phyloP scores from a whole-genome alignment of 2,888 invertebrate species.

The Criorhina ranunculi region DNA sequence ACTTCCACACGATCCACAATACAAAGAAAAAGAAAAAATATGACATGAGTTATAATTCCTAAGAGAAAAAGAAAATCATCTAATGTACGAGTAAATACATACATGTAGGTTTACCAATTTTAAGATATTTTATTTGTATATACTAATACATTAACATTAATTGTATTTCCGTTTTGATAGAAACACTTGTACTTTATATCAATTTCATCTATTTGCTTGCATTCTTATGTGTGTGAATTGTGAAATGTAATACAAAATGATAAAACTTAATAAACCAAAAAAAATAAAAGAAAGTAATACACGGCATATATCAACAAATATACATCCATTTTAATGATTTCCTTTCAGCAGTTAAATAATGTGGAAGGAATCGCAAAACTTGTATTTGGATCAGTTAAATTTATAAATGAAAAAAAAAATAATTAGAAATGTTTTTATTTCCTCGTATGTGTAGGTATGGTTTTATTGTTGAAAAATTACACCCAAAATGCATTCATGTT shows the following conservation, averaged over 20 bases:
- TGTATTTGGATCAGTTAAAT: slow-evolving; percentile 8
- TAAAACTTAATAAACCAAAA: slow-evolving; percentile 26
- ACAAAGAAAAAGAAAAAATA: slow-evolving; percentile 8
- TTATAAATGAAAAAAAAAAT: slow-evolving; percentile 10
- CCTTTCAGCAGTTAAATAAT: no score
- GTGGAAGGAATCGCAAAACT: slow-evolving; percentile 12
- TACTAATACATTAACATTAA: slow-evolving; percentile 37
- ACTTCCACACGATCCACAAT: not conserved
- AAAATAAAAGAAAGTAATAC: slow-evolving; percentile 3
- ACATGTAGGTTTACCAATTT: slow-evolving; percentile 20
- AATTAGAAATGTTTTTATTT: slow-evolving; percentile 2
- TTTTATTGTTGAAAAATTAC: slow-evolving; percentile 39
- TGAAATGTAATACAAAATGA: slow-evolving; percentile 18
- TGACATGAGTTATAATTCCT: not conserved
- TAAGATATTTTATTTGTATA: slow-evolving; percentile 39
- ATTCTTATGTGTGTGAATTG: slow-evolving; percentile 17
- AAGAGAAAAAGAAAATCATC: slow-evolving; percentile 8
- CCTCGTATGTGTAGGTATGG: slow-evolving; percentile 24
- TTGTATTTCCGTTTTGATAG: slow-evolving; percentile 48
- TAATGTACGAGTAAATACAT: slow-evolving; percentile 14
- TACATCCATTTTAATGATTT: not conserved
- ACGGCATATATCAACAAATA: slow-evolving; percentile 6
- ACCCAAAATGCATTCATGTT: slow-evolving; percentile 40
- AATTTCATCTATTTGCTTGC: slow-evolving; percentile 50
- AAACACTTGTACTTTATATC: slow-evolving; percentile 68